phyloP scores from a whole-genome alignment of 35 echinoderm and acorn worm species.

The Amphiura filiformis region DNA sequence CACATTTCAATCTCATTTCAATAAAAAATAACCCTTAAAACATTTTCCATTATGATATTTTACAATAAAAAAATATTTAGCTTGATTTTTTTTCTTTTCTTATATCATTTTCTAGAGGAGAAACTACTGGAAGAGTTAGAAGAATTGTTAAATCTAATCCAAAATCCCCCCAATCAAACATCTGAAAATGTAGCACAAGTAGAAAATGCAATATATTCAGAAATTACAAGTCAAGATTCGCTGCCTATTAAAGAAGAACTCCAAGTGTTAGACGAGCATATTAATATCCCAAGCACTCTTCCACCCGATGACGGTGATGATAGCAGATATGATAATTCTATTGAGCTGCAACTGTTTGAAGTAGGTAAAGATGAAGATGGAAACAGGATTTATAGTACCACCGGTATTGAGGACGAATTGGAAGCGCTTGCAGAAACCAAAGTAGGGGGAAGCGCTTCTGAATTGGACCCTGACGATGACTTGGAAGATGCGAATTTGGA shows the following conservation, averaged over 20 bases:
- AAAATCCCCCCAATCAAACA: neutral
- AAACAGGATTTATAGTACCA: neutral
- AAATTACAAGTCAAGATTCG: neutral
- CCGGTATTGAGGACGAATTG: neutral
- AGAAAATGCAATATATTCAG: neutral
- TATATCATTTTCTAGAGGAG: neutral
- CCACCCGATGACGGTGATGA: neutral
- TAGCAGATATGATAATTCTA: neutral
- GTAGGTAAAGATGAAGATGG: neutral
- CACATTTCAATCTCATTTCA: too few species aligned
- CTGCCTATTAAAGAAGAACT: neutral
- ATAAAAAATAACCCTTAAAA: too few species aligned
- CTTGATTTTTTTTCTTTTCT: too few species aligned
- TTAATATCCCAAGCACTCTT: neutral
- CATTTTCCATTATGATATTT: too few species aligned
- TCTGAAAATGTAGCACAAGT: neutral
- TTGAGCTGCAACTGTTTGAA: neutral
- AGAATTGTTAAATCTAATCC: neutral
- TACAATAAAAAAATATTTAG: too few species aligned
- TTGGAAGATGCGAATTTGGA: neutral
- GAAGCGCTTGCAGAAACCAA: neutral
- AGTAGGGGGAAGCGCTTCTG: neutral
- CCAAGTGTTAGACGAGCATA: neutral
- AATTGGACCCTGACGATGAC: neutral
- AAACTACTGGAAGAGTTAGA: neutral